Evolutionary conservation across 2,113 vertebrate genomes (phyloP).

Genomic region (Atlantisia rogersi): DNA sequence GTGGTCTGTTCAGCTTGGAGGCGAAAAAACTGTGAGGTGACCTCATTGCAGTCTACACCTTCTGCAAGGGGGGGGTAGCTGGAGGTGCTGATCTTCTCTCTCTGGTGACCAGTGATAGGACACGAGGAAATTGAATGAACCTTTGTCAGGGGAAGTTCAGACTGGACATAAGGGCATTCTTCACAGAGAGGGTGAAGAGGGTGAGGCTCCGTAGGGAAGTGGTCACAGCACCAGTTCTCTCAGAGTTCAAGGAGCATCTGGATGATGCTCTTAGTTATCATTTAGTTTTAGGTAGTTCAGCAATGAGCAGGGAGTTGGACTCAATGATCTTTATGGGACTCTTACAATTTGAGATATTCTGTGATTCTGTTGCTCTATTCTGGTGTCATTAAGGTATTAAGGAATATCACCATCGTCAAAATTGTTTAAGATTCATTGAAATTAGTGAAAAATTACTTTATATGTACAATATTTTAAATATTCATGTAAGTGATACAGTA

Average conservation of each 20-base stretch:
- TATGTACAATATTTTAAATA: neutral
- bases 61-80: neutral
- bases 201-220: neutral
- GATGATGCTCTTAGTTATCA: neutral
- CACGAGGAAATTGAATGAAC: neutral
- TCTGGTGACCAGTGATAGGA: fast-evolving
- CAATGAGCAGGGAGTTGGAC: neutral
- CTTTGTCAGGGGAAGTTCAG: neutral
- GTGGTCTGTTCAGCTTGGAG: neutral
- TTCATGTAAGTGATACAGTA: neutral
- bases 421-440: slow-evolving; percentile 21
- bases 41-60: neutral
- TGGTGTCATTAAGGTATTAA: neutral
- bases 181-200: neutral
- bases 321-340: neutral
- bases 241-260: neutral
- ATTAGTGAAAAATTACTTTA: slow-evolving; percentile 16
- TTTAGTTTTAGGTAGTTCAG: neutral
- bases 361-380: neutral
- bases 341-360: neutral
- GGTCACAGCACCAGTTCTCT: neutral
- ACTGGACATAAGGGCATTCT: neutral
- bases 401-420: slow-evolving; percentile 2
- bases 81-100: neutral
- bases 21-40: neutral